Conservation (phyloP, 2,888 invertebrate genomes). For the Drosophila aldrichi region DNA sequence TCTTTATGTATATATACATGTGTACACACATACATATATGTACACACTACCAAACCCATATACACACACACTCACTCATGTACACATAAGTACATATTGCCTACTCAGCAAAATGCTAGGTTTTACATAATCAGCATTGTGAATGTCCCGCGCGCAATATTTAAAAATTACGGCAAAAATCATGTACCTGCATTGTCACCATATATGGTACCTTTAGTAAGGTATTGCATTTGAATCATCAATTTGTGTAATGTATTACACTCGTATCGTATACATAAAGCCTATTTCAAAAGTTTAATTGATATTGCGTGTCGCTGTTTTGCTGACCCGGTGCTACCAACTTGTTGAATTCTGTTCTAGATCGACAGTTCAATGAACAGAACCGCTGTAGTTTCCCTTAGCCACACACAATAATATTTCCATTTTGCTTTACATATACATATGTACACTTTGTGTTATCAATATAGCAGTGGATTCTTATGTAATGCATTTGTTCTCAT, state of each 20-base stretch:
- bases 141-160: conserved; percentile 55
- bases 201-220: background rate
- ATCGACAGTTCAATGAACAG: conserved; percentile 37
- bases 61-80: conserved; percentile 9
- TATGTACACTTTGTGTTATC: conserved; percentile 21
- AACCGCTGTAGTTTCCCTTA: conserved; percentile 9
- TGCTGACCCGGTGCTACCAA: conserved; percentile 19
- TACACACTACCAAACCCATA: conserved; percentile 18
- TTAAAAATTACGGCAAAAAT: conserved; percentile 27
- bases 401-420: conserved; percentile 1
- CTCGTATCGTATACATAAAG: background rate
- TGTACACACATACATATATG: conserved; percentile 17
- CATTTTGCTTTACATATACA: conserved; percentile 3
- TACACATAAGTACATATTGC: conserved; percentile 5
- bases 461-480: conserved; percentile 23
- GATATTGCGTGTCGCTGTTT: conserved; percentile 20
- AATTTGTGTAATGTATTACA: background rate
- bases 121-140: conserved; percentile 67
- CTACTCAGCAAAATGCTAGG: conserved; percentile 43
- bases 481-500: conserved; percentile 34
- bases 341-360: conserved; percentile 29
- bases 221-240: background rate
- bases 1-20: background rate
- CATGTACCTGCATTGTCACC: conserved; percentile 1
- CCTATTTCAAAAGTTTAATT: conserved; percentile 1